A percentile compares a stretch with the other conserved stretches of the same genome.
These are phyloP conservation scores for Dermatemys mawii DNA, from an alignment of 2,113 vertebrate genomes.

Conservation along the genomic window DNA sequence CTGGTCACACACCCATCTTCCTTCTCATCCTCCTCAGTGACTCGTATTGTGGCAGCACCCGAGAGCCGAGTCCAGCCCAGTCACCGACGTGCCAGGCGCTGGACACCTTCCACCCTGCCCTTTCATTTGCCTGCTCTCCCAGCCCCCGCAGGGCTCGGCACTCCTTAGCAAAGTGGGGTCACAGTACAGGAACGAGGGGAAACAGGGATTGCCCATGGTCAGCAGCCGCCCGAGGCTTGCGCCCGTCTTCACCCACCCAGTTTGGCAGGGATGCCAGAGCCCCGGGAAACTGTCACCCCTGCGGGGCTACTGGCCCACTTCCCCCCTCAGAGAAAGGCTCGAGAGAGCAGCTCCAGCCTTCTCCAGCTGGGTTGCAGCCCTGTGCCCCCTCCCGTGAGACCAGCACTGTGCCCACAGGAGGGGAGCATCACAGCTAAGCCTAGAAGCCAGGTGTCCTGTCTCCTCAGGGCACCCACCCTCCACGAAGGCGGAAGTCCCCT, in stretches of 20 bases:
- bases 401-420: background rate
- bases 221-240: background rate
- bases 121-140: background rate
- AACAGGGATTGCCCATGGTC: background rate
- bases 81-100: background rate
- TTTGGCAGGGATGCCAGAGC: too few species aligned
- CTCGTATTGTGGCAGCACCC: background rate
- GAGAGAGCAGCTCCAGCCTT: background rate
- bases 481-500: too few species aligned
- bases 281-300: background rate
- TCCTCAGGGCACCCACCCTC: background rate
- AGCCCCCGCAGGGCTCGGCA: background rate
- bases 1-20: background rate
- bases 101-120: background rate
- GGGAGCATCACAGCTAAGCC: background rate
- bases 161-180: background rate
- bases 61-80: background rate
- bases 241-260: too few species aligned
- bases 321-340: background rate
- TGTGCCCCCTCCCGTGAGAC: background rate
- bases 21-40: background rate
- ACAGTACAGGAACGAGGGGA: background rate
- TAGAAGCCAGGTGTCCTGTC: background rate
- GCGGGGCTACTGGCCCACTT: background rate
- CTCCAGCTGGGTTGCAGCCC: background rate